Conservation (phyloP, 2,888 invertebrate genomes). For the Fragum fragum region DNA sequence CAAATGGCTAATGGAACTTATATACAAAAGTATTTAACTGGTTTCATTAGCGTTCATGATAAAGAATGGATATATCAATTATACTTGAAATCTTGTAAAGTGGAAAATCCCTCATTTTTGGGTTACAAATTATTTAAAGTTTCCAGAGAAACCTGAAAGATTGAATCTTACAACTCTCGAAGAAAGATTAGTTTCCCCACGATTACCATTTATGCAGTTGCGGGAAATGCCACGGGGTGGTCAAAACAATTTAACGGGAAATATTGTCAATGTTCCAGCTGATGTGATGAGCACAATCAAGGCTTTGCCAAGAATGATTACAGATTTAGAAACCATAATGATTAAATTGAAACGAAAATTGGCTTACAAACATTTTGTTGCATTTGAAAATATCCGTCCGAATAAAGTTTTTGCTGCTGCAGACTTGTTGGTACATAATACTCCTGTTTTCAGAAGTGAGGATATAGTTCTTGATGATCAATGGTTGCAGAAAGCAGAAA, state of each 20-base stretch:
- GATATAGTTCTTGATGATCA: conserved; percentile 45
- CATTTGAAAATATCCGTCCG: conserved; percentile 59
- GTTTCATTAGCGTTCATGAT: conserved; percentile 11
- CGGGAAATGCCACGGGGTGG: conserved; percentile 53
- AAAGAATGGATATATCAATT: conserved; percentile 48
- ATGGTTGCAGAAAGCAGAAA: conserved; percentile 31
- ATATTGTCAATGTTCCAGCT: conserved; percentile 70
- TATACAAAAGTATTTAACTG: neutral
- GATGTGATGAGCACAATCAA: conserved; percentile 65
- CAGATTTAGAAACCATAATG: conserved; percentile 51
- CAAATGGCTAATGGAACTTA: neutral
- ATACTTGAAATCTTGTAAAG: conserved; percentile 13
- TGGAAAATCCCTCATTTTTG: conserved; percentile 42
- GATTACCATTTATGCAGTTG: conserved; percentile 63
- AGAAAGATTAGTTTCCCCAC: conserved; percentile 55
- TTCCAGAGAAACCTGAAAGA: conserved; percentile 50
- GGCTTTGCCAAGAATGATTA: conserved; percentile 50
- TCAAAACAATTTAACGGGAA: conserved; percentile 60
- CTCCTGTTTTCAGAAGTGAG: conserved; percentile 45
- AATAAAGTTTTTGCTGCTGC: conserved; percentile 58
- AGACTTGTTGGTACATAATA: conserved; percentile 59
- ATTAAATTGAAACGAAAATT: conserved; percentile 57
- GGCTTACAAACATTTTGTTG: conserved; percentile 42
- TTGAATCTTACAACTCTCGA: conserved; percentile 53
- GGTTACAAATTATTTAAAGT: conserved; percentile 45